Base-by-base conservation (phyloP, 2,113 vertebrate genomes). In the Anarhynchus alexandrinus region DNA sequence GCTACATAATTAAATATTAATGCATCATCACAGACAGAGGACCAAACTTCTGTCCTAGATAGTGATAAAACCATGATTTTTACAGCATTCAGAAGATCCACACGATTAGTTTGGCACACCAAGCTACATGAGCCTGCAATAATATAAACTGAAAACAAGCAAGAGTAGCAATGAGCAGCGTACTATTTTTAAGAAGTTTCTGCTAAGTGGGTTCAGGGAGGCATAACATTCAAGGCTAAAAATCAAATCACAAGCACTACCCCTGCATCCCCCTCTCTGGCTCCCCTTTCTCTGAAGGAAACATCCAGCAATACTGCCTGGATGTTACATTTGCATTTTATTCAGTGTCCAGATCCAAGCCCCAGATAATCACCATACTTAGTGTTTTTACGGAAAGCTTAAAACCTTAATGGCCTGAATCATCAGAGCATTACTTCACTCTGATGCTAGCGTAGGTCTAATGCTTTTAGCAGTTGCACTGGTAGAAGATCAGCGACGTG, bases 381-480 rank as follows among this genome's bases (percentile, higher is more conserved):
- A 67, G 74, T 62, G 76, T 89, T 88, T 97, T 93, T 57, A 94
- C 45, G 22, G 71, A 96, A 94, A 86, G 88, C 93, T 93, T 93
- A 96, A 97, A 97, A 95, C 91, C 67, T 66, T 91, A 96, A 96
- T 96, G 95, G 91, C 49, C 85, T 95, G 90, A 96, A 96, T 91
- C 96, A 97, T 88, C 95, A 89, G 73, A 96, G 83, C 83, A 89
- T 91, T 95, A 93, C 88, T 91, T 88, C 65, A 89, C 55, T 86
- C 88, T 93, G 79, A 96, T 89, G 88, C 77, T 38, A 73, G 55
- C 9, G 1, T 40, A 92, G 96, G 72, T 88, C 80, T 86, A 88
- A 91, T 71, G 82, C 86, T 96, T 97, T 97, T 71, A 95, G 83
- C 88, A 76, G 65, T 88, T 83, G 58, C 32, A 71, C 57, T 59